Conservation (phyloP, 2,113 vertebrate species). For the Puntigrus tetrazona region DNA sequence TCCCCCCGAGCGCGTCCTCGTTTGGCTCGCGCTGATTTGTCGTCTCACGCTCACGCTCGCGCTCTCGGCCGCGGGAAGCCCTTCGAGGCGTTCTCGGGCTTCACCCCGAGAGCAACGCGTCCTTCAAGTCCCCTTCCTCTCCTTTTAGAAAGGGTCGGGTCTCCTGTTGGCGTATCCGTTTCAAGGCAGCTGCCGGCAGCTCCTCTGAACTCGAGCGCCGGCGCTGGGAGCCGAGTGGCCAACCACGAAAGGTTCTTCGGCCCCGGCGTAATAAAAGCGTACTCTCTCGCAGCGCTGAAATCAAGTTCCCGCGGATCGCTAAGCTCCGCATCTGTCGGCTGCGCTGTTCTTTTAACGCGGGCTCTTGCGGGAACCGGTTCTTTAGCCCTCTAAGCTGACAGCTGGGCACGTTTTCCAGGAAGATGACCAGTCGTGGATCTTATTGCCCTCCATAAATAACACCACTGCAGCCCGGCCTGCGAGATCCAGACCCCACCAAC, state of each 20-base stretch:
- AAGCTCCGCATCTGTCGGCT: conserved; percentile 51
- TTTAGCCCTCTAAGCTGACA: conserved; percentile 56
- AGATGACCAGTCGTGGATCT: conserved; percentile 56
- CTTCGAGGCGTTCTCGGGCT: background rate
- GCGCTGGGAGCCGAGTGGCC: conserved; percentile 9
- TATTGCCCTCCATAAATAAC: conserved; percentile 55
- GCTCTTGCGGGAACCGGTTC: conserved; percentile 38
- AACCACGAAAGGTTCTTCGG: background rate
- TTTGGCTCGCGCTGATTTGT: conserved; percentile 49
- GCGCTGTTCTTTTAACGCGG: conserved; percentile 12
- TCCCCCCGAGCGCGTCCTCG: conserved; percentile 50
- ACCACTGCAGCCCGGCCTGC: conserved; percentile 26
- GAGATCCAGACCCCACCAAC: conserved; percentile 28
- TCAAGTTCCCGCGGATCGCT: background rate
- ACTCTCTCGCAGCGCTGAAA: background rate
- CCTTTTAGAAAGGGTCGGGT: conserved; percentile 66
- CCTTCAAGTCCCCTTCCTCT: conserved; percentile 65
- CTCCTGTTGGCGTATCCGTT: conserved; percentile 69
- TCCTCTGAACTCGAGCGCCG: conserved; percentile 71
- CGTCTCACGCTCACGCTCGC: conserved; percentile 53
- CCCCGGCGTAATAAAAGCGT: background rate
- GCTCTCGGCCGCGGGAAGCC: conserved; percentile 43
- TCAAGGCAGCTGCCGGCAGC: conserved; percentile 74
- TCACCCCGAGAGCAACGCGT: conserved; percentile 51
- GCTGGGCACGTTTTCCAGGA: conserved; percentile 57